phyloP scores from a whole-genome alignment of 2,797 vertebrate genomes.

The Pelobates cultripes region DNA sequence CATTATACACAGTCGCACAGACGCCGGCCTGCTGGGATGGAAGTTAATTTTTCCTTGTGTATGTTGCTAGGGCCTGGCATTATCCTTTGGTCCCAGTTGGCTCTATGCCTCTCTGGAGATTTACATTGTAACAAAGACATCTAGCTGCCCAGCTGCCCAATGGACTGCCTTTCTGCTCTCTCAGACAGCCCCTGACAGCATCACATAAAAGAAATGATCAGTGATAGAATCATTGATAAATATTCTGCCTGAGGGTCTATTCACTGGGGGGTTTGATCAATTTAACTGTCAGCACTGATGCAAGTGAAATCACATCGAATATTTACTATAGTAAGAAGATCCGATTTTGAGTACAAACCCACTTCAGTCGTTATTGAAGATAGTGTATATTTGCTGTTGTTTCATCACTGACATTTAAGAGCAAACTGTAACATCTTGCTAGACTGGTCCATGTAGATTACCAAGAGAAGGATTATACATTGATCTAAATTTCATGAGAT shows the following conservation, averaged over 20 bases:
- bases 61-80: neutral
- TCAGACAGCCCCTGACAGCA: neutral
- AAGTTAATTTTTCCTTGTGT: neutral
- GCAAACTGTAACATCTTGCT: no score
- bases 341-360: no score
- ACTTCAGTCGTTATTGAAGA: no score
- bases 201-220: neutral
- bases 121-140: conserved; percentile 24
- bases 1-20: conserved; percentile 22
- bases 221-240: neutral
- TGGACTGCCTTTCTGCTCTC: neutral
- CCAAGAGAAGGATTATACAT: no score
- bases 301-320: no score
- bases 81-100: conserved; percentile 20
- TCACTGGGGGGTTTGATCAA: neutral
- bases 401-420: no score
- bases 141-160: conserved; percentile 25
- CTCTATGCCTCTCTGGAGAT: conserved; percentile 8
- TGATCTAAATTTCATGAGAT: no score
- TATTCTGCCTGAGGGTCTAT: neutral
- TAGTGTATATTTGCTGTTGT: no score
- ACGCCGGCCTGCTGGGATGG: conserved; percentile 28
- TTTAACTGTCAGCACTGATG: neutral
- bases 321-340: no score
- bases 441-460: no score